These are phyloP conservation scores for Thripadectes ignobilis DNA, from an alignment of 2,797 vertebrate genomes.

Conservation along the genomic window DNA sequence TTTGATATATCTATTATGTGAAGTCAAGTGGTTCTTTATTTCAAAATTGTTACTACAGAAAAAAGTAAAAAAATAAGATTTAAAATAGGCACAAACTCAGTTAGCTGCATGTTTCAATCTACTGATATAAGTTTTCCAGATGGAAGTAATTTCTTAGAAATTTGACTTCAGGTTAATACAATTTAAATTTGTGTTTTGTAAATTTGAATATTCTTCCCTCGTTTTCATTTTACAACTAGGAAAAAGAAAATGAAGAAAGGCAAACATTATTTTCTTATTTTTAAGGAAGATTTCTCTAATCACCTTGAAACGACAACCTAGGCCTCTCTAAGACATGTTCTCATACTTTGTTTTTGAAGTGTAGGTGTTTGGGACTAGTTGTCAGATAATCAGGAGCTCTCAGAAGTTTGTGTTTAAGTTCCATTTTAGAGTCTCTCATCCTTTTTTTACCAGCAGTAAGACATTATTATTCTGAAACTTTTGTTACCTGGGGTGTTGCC, in stretches of 20 bases:
- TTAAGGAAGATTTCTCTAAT: neutral
- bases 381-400: neutral
- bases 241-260: neutral
- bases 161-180: neutral
- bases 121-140: neutral
- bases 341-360: neutral
- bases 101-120: neutral
- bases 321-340: neutral
- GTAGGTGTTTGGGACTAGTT: neutral
- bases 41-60: neutral
- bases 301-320: neutral
- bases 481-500: neutral
- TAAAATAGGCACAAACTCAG: neutral
- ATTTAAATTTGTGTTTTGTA: neutral
- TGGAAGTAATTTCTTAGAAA: neutral
- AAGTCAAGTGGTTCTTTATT: neutral
- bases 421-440: neutral
- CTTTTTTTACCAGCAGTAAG: neutral
- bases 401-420: neutral
- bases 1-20: neutral
- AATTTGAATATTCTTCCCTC: neutral
- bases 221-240: neutral
- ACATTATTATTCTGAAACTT: neutral
- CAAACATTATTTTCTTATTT: neutral
- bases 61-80: neutral